Conservation (phyloP, 2,797 vertebrate species). For the Lepilemur ruficaudatus region DNA sequence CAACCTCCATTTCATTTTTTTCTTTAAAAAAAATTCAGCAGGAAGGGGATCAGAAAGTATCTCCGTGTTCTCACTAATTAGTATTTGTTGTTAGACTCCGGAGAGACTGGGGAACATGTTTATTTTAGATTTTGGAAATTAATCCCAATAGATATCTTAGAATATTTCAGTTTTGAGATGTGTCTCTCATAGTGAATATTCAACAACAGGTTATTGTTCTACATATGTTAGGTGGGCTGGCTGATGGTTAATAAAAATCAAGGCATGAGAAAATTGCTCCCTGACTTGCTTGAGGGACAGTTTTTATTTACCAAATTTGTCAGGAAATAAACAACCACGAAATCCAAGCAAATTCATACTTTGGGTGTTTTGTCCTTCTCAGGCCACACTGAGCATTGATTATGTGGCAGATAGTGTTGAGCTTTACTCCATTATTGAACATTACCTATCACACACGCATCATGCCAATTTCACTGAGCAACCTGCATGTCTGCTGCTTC, state of each 20-base stretch:
- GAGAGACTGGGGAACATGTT: not conserved
- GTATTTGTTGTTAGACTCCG: not conserved
- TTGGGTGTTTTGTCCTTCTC: not conserved
- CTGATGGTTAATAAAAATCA: slow-evolving; percentile 39
- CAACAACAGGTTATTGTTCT: not conserved
- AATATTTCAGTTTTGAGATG: not conserved
- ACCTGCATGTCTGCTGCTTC: not conserved
- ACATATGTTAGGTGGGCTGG: not conserved
- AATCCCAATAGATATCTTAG: not conserved
- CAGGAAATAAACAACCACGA: slow-evolving; percentile 3
- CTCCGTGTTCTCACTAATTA: not conserved
- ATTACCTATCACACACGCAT: not conserved
- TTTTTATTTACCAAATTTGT: slow-evolving; percentile 34
- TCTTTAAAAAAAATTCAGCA: not conserved
- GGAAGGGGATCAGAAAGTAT: not conserved
- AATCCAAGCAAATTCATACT: slow-evolving; percentile 5
- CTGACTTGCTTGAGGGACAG: not conserved
- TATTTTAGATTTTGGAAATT: slow-evolving; percentile 27
- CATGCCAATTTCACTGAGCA: not conserved
- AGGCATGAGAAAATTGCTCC: not conserved
- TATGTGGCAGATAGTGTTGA: not conserved
- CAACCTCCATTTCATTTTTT: not conserved
- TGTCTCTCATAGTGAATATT: slow-evolving; percentile 5
- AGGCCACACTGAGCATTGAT: not conserved
- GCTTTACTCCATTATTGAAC: not conserved